Conservation (phyloP, 2,888 invertebrate species). For the Ophion costatus region DNA sequence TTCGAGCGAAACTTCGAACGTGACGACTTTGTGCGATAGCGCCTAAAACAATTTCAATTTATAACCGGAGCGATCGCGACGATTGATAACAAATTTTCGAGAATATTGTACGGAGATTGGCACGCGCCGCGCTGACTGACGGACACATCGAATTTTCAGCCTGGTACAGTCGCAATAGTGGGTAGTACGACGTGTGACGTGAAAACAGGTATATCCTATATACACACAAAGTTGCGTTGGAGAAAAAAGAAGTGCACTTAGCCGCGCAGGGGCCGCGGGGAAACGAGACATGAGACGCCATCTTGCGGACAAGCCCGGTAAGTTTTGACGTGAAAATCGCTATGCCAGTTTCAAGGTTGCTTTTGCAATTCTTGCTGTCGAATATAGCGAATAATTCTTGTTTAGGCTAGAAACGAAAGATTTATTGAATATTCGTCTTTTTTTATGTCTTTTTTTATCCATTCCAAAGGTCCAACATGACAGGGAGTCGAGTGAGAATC, state of each 20-base stretch:
- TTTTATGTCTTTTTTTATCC: too few species aligned
- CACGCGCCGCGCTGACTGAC: slow-evolving; percentile 61
- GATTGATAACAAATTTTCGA: not conserved
- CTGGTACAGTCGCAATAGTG: slow-evolving; percentile 47
- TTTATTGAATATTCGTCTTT: not conserved
- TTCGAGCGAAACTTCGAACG: slow-evolving; percentile 13
- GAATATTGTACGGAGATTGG: slow-evolving; percentile 36
- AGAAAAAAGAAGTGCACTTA: slow-evolving; percentile 16
- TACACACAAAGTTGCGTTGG: slow-evolving; percentile 37
- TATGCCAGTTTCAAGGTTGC: slow-evolving; percentile 20
- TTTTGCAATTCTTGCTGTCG: not conserved
- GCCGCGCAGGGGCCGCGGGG: slow-evolving; percentile 2
- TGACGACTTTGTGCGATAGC: not conserved
- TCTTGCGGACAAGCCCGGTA: slow-evolving; percentile 53
- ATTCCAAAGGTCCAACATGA: not conserved
- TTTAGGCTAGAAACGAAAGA: not conserved
- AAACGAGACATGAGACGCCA: slow-evolving; percentile 36
- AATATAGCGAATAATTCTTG: not conserved
- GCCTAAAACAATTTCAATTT: not conserved
- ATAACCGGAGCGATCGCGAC: not conserved
- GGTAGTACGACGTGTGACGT: slow-evolving; percentile 50
- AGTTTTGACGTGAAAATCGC: slow-evolving; percentile 12
- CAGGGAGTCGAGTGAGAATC: not conserved
- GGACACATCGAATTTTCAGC: slow-evolving; percentile 67
- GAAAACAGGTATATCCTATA: slow-evolving; percentile 61